Conservation (phyloP, 2,888 invertebrate genomes). For the Synanthedon tipuliformis region DNA sequence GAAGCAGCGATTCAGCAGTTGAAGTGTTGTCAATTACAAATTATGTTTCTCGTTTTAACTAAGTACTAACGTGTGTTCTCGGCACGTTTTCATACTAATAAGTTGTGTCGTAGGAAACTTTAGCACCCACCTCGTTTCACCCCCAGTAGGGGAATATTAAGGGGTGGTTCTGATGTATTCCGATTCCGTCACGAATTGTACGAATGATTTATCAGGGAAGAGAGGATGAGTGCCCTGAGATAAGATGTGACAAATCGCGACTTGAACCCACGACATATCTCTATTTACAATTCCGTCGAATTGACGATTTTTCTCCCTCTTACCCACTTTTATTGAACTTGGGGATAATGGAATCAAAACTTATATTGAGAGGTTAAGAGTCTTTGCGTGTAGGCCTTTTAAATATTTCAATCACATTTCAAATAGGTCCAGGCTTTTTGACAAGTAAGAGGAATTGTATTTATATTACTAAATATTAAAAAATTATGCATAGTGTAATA, state of each 20-base stretch:
- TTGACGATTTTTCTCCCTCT: slow-evolving; percentile 11
- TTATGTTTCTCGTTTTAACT: too few relatives aligned
- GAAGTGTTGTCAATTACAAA: too few relatives aligned
- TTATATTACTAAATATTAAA: too few relatives aligned
- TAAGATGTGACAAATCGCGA: slow-evolving; percentile 42
- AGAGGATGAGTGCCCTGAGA: slow-evolving; percentile 23
- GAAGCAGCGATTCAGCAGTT: too few relatives aligned
- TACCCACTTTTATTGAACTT: slow-evolving; percentile 10
- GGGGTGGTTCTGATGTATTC: slow-evolving; percentile 24
- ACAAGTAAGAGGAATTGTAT: too few relatives aligned
- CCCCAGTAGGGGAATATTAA: slow-evolving; percentile 4
- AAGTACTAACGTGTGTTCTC: slow-evolving; percentile 2
- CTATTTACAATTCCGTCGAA: slow-evolving; percentile 18
- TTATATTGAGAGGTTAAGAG: slow-evolving; percentile 12
- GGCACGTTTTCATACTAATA: slow-evolving; percentile 13
- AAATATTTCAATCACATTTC: too few relatives aligned
- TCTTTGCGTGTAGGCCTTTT: slow-evolving; percentile 3
- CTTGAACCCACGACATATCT: slow-evolving; percentile 21
- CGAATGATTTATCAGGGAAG: slow-evolving; percentile 37
- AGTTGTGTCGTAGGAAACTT: slow-evolving; percentile 26
- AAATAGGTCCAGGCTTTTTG: too few relatives aligned
- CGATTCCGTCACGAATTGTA: slow-evolving; percentile 28
- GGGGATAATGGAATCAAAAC: slow-evolving; percentile 26
- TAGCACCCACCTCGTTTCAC: slow-evolving; percentile 8
- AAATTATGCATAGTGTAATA: too few relatives aligned